Evolutionary conservation across 2,113 vertebrate species (phyloP).

Genomic region (Aldabrachelys gigantea): DNA sequence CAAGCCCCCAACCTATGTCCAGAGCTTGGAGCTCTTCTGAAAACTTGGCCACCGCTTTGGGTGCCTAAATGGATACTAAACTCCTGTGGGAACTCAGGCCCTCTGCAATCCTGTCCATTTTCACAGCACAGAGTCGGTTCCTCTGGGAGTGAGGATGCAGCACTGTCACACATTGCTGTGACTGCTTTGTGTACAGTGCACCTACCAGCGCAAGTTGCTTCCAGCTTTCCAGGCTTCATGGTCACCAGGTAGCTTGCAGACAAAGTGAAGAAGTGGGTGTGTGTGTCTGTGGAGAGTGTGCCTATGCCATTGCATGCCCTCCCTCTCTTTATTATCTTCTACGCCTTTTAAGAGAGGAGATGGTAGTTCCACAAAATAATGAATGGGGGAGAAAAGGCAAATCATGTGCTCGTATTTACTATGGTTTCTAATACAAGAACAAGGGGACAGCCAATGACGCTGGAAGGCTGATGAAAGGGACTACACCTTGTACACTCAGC

Average conservation of each 20-base stretch:
- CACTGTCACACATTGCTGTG: neutral
- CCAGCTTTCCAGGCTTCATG: neutral
- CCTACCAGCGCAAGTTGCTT: neutral
- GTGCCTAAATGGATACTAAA: neutral
- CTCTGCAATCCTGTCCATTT: neutral
- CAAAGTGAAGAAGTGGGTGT: neutral
- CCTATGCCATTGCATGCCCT: neutral
- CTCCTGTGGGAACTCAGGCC: neutral
- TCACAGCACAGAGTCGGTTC: neutral
- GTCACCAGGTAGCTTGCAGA: neutral
- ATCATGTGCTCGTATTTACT: neutral
- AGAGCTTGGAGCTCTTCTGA: neutral
- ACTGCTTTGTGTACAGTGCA: neutral
- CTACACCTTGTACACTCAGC: neutral
- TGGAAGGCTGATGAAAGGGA: neutral
- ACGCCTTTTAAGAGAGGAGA: neutral
- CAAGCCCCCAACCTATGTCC: neutral
- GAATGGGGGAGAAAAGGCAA: neutral
- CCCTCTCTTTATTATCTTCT: neutral
- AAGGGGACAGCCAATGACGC: neutral
- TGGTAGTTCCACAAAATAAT: neutral
- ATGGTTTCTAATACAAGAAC: neutral
- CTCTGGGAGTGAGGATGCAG: neutral
- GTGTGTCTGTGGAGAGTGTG: neutral
- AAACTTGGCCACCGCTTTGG: neutral